phyloP scores from a whole-genome alignment of 2,113 vertebrate species.

The Falcunculus frontatus region DNA sequence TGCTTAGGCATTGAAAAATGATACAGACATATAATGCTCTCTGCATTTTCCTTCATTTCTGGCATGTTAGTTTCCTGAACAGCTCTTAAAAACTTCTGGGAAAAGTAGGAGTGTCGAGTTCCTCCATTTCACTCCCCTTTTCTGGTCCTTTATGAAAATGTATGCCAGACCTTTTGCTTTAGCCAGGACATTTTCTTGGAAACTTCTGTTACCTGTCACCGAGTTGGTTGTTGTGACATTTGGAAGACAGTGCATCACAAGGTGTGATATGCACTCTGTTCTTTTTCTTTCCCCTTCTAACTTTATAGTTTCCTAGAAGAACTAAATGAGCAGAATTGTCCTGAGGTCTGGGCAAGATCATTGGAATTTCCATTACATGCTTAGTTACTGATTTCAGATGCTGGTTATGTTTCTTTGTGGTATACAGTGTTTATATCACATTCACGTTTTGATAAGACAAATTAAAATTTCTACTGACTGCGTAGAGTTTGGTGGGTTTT shows the following conservation, averaged over 20 bases:
- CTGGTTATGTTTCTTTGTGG: background rate
- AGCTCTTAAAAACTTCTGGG: background rate
- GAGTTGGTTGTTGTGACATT: slow-evolving; percentile 36
- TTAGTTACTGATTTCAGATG: background rate
- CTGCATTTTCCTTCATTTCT: background rate
- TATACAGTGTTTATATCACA: background rate
- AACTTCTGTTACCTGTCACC: background rate
- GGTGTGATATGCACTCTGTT: background rate
- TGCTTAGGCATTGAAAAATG: background rate
- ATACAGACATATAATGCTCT: background rate
- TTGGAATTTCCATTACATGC: background rate
- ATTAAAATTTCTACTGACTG: background rate
- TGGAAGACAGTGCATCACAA: slow-evolving; percentile 17
- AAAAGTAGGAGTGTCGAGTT: background rate
- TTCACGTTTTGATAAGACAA: background rate
- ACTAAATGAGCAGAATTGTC: background rate
- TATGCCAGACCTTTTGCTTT: background rate
- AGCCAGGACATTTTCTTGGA: slow-evolving; percentile 20
- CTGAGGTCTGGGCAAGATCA: background rate
- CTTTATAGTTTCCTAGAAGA: background rate
- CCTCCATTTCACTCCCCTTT: background rate
- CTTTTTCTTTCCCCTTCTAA: background rate
- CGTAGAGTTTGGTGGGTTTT: background rate
- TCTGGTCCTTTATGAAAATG: background rate
- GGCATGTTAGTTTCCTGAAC: background rate